Percentiles rank a stretch among this genome's conserved stretches.
These are phyloP conservation scores for Lanistes nyassanus DNA, from an alignment of 1,140 invertebrate species.

Conservation along the genomic window DNA sequence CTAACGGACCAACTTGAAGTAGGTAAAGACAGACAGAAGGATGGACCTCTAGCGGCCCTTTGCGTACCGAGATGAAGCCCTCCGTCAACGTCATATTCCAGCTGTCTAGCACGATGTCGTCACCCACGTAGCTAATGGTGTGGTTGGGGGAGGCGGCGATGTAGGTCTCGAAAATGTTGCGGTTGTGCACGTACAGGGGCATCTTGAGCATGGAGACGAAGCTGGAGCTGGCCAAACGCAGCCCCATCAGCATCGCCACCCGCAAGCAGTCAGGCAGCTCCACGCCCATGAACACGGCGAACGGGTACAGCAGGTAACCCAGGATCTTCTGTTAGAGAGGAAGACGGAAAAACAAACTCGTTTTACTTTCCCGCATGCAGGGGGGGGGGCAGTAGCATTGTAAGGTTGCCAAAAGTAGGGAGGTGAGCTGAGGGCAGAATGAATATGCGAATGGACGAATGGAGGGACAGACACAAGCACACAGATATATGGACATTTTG, in stretches of 20 bases:
- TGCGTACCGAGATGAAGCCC: constrained; percentile 51
- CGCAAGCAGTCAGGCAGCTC: constrained; percentile 52
- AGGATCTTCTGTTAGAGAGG: constrained; percentile 53
- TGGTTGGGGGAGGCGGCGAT: constrained; percentile 24
- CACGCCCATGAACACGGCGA: constrained; percentile 62
- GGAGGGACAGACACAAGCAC: constrained; percentile 78
- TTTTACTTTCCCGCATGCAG: no score
- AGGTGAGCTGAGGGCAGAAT: not conserved
- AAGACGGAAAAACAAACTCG: not conserved
- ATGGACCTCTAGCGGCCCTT: not conserved
- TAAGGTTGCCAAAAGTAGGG: not conserved
- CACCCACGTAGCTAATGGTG: constrained; percentile 20
- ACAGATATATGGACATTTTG: not conserved
- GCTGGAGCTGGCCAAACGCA: constrained; percentile 62
- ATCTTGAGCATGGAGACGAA: constrained; percentile 59
- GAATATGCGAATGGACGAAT: constrained; percentile 53
- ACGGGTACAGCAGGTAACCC: constrained; percentile 61
- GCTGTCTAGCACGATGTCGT: constrained; percentile 31
- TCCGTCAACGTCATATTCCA: constrained; percentile 40
- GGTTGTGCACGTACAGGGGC: constrained; percentile 45
- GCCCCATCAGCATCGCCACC: constrained; percentile 59
- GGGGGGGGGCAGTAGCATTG: not conserved
- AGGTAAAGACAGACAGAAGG: no score
- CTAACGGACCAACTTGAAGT: no score
- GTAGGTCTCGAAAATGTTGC: constrained; percentile 35